Evolutionary conservation across 2,888 invertebrate genomes (phyloP).

Genomic region (Arrhopalites spinosus): DNA sequence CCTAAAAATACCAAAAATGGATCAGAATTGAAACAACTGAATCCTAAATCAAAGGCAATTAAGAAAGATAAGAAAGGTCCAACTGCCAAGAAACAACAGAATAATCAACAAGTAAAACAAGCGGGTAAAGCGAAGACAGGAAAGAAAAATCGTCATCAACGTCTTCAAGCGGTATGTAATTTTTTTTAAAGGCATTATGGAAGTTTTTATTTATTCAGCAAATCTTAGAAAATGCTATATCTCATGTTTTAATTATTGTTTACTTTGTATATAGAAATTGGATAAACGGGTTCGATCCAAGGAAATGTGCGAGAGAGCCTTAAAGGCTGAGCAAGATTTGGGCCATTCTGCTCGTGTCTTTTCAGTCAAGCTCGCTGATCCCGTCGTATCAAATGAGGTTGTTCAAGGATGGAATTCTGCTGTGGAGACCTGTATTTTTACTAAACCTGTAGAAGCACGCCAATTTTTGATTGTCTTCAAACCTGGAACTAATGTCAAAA

Average conservation of each 20-base stretch:
- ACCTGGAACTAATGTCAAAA: constrained; percentile 48
- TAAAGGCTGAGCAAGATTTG: constrained; percentile 49
- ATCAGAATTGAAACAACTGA: constrained; percentile 22
- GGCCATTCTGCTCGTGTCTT: constrained; percentile 41
- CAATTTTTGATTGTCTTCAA: constrained; percentile 52
- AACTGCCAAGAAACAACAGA: constrained; percentile 31
- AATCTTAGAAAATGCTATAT: too few species aligned
- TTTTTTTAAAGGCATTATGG: background rate
- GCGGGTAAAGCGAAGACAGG: constrained; percentile 5
- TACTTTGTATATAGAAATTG: constrained; percentile 14
- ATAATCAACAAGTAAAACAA: constrained; percentile 8
- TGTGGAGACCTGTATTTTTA: constrained; percentile 52
- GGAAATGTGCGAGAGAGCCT: constrained; percentile 46
- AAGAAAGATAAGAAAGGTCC: constrained; percentile 12
- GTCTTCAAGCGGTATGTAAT: constrained; percentile 43
- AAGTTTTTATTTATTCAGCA: background rate
- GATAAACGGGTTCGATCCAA: constrained; percentile 34
- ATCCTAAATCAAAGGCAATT: constrained; percentile 34
- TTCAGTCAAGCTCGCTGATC: constrained; percentile 46
- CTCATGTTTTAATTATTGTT: too few species aligned
- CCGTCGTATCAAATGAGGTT: constrained; percentile 34
- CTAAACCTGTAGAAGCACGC: constrained; percentile 48
- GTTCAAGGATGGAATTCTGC: constrained; percentile 43
- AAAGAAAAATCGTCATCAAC: constrained; percentile 46
- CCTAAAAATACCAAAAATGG: background rate